Percentiles rank a stretch among this genome's conserved stretches.
Conservation (phyloP, 2,113 vertebrate genomes). For the Geococcyx californianus region DNA sequence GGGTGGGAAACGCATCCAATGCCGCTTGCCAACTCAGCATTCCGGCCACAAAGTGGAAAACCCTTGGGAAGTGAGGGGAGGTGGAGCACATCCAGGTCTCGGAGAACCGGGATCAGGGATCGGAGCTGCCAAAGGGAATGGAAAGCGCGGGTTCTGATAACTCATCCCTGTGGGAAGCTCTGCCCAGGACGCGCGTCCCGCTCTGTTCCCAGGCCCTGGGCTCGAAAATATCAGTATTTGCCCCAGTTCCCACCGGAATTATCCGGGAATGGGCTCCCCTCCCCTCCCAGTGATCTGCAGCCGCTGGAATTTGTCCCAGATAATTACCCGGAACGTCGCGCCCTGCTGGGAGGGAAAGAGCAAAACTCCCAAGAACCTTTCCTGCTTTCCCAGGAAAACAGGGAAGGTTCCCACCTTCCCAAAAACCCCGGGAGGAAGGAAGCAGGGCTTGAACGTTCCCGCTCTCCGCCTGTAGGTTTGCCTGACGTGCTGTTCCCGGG, state of each 20-base stretch:
- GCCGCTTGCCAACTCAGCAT: too few relatives aligned
- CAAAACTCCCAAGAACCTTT: background rate
- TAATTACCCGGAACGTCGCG: background rate
- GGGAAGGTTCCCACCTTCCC: background rate
- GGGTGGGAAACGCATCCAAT: too few relatives aligned
- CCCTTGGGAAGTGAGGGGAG: too few relatives aligned
- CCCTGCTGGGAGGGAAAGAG: background rate
- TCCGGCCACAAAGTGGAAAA: too few relatives aligned
- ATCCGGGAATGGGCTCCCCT: background rate
- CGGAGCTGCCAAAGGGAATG: too few relatives aligned
- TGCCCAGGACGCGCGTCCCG: too few relatives aligned
- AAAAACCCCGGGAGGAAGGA: background rate
- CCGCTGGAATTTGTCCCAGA: background rate
- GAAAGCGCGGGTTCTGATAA: too few relatives aligned
- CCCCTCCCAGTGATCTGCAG: background rate
- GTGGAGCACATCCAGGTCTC: too few relatives aligned
- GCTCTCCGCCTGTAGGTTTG: constrained; percentile 78
- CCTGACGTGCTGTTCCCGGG: constrained; percentile 88
- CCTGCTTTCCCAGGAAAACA: background rate
- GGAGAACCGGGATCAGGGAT: too few relatives aligned
- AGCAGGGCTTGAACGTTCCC: rapidly evolving
- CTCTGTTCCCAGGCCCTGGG: too few relatives aligned
- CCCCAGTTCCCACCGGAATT: background rate
- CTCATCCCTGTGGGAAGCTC: too few relatives aligned
- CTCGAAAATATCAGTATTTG: background rate